Evolutionary conservation across 2,888 invertebrate genomes (phyloP).

Genomic region (Gonocerus acuteangulatus): DNA sequence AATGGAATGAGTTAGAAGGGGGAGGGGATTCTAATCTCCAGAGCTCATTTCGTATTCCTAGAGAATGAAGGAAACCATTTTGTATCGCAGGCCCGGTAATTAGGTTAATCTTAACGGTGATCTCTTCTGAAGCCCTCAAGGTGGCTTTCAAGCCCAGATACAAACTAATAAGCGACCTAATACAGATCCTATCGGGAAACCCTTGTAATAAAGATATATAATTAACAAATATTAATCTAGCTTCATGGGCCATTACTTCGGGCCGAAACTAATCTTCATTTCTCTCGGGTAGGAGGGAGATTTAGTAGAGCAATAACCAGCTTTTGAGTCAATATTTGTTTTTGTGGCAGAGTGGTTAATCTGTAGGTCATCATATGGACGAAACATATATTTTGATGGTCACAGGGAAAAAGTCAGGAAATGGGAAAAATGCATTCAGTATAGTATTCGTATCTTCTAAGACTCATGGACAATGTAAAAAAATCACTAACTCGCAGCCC

Average conservation of each 20-base stretch:
- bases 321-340: too few relatives aligned
- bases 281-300: not conserved
- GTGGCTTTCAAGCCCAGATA: constrained; percentile 11
- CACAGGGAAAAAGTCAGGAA: too few relatives aligned
- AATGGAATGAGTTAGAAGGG: too few relatives aligned
- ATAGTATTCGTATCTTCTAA: too few relatives aligned
- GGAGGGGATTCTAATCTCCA: not conserved
- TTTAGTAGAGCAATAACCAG: too few relatives aligned
- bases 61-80: constrained; percentile 10
- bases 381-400: too few relatives aligned
- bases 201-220: constrained; percentile 18
- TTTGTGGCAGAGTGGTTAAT: too few relatives aligned
- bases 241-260: constrained; percentile 17
- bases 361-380: too few relatives aligned
- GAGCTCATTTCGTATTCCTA: constrained; percentile 12
- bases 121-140: constrained; percentile 10
- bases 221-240: constrained; percentile 23
- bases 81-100: constrained; percentile 12
- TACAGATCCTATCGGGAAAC: constrained; percentile 15
- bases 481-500: too few relatives aligned
- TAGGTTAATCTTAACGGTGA: constrained; percentile 17
- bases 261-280: constrained; percentile 5
- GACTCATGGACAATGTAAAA: too few relatives aligned
- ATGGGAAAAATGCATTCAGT: too few relatives aligned
- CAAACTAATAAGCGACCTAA: constrained; percentile 16